A percentile compares a stretch with the other conserved stretches of the same genome.
phyloP scores from a whole-genome alignment of 2,113 vertebrate genomes.

The Glaucidium brasilianum region DNA sequence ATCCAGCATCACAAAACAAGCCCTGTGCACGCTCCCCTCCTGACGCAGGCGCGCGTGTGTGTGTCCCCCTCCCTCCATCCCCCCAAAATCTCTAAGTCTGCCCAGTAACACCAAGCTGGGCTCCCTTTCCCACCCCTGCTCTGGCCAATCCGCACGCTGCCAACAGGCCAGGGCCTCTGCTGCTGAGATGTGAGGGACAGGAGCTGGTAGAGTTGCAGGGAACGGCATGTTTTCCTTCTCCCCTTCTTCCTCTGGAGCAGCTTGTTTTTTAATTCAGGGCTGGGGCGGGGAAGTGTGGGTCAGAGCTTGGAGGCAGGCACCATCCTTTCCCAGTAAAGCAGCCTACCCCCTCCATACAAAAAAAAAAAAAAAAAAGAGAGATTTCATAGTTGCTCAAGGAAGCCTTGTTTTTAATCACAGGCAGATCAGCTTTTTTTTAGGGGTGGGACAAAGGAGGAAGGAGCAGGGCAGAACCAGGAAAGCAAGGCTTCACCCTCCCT shows the following conservation, averaged over 20 bases:
- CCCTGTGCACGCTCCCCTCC: background rate
- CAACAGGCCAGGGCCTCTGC: background rate
- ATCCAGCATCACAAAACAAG: constrained; percentile 51
- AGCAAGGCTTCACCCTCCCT: background rate
- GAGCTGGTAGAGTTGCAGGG: constrained; percentile 52
- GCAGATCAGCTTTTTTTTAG: background rate
- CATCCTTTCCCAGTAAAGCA: background rate
- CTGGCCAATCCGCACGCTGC: constrained; percentile 31
- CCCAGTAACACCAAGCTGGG: constrained; percentile 35
- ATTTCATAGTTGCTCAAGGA: background rate
- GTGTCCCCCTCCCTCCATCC: background rate
- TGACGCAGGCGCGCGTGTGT: background rate
- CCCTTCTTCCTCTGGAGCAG: background rate
- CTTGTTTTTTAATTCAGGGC: constrained; percentile 12
- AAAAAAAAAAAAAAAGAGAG: background rate
- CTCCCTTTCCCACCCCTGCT: background rate
- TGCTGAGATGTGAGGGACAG: background rate
- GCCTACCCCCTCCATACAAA: background rate
- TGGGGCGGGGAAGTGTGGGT: background rate
- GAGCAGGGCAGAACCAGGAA: background rate
- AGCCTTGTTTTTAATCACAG: background rate
- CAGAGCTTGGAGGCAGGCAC: background rate
- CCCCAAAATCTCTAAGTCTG: constrained; percentile 55
- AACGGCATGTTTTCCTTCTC: constrained; percentile 42
- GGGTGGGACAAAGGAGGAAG: background rate